phyloP scores from a whole-genome alignment of 2,113 vertebrate genomes.

The Jacana jacana region DNA sequence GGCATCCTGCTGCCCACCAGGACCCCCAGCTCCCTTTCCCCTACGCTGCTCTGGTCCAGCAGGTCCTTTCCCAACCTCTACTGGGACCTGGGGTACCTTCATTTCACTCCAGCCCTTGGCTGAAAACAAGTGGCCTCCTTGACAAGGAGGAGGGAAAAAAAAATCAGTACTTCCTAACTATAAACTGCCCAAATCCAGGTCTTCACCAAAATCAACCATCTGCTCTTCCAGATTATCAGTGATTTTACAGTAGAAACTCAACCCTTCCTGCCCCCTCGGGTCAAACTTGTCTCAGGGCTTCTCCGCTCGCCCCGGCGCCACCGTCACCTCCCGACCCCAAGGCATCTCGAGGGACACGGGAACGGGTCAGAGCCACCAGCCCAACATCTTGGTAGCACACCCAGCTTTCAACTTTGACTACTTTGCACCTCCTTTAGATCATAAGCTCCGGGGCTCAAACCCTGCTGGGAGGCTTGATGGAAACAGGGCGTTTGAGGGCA shows the following conservation, averaged over 20 bases:
- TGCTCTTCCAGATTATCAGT: not conserved
- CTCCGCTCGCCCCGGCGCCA: not conserved
- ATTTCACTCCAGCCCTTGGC: not conserved
- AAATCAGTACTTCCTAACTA: not conserved
- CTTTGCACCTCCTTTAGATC: not conserved
- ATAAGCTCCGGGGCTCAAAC: not conserved
- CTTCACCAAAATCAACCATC: not conserved
- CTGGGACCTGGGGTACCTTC: too few relatives aligned
- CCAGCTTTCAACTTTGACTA: not conserved
- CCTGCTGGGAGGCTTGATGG: not conserved
- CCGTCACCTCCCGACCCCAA: not conserved
- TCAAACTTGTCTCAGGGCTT: not conserved
- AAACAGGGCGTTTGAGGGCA: not conserved
- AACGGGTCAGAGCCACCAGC: not conserved
- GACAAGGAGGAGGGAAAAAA: not conserved
- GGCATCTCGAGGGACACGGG: too few relatives aligned
- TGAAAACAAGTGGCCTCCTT: not conserved
- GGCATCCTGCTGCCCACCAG: too few relatives aligned
- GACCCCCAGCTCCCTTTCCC: too few relatives aligned
- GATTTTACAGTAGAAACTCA: not conserved
- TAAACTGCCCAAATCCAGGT: not conserved
- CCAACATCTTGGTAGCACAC: accelerated
- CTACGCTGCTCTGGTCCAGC: too few relatives aligned
- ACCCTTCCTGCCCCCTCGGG: not conserved
- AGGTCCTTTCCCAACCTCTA: too few relatives aligned